Conservation (phyloP, 1,140 invertebrate species). For the Heliconius congener region DNA sequence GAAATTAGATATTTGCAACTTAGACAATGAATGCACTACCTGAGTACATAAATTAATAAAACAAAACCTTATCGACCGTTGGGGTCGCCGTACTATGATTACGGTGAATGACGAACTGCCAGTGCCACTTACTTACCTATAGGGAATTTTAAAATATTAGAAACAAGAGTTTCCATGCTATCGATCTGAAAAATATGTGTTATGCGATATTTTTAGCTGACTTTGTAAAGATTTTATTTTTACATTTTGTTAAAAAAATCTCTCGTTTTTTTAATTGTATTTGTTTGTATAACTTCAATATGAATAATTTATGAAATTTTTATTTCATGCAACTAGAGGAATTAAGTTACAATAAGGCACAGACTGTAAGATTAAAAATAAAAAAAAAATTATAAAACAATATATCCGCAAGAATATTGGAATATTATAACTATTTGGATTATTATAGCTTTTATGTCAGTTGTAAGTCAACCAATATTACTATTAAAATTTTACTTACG, state of each 20-base stretch:
- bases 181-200: slow-evolving; percentile 23
- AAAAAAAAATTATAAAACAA: not conserved
- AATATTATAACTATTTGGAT: not conserved
- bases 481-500: not conserved
- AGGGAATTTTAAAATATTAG: slow-evolving; percentile 47
- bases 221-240: not conserved
- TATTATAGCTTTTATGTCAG: not conserved
- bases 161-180: slow-evolving; percentile 31
- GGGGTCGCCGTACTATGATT: slow-evolving; percentile 62
- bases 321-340: not conserved
- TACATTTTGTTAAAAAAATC: not conserved
- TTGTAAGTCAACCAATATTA: not conserved
- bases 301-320: not conserved
- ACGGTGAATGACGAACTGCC: slow-evolving; percentile 40
- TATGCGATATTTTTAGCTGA: not conserved
- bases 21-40: not conserved
- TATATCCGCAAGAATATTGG: not conserved
- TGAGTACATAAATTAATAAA: slow-evolving; percentile 22
- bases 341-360: not conserved
- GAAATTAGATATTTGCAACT: not conserved
- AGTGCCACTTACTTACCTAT: slow-evolving; percentile 33
- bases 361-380: no score
- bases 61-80: slow-evolving; percentile 51
- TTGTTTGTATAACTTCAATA: not conserved
- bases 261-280: no score